A percentile compares a stretch with the other conserved stretches of the same genome.
Conservation (phyloP, 2,888 invertebrate species). For the Acronicta psi region DNA sequence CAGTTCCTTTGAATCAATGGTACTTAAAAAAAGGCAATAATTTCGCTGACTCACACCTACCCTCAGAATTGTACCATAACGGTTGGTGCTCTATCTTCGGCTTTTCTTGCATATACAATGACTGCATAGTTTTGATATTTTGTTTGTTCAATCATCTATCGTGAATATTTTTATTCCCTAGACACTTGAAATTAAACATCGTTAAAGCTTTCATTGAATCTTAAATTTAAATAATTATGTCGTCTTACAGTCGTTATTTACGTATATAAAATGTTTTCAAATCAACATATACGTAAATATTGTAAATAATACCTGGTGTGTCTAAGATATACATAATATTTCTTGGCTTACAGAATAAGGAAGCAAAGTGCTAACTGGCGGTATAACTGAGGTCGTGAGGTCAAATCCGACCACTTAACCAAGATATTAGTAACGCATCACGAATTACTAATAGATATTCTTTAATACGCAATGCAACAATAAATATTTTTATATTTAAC, state of each 20-base stretch:
- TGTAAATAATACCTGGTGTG: neutral
- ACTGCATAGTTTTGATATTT: slow-evolving; percentile 64
- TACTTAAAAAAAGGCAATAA: slow-evolving; percentile 79
- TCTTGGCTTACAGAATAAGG: slow-evolving; percentile 25
- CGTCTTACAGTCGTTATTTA: no score
- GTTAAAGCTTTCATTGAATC: neutral
- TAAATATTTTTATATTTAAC: neutral
- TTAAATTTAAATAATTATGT: no score
- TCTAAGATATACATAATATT: slow-evolving; percentile 3
- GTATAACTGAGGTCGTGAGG: slow-evolving; percentile 24
- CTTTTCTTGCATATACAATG: slow-evolving; percentile 58
- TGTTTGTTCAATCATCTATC: slow-evolving; percentile 45
- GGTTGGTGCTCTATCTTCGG: slow-evolving; percentile 70
- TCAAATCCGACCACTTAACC: slow-evolving; percentile 27
- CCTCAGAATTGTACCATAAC: slow-evolving; percentile 74
- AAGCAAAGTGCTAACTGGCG: slow-evolving; percentile 18
- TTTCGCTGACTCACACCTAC: slow-evolving; percentile 82
- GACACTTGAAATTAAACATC: neutral
- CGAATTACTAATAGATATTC: slow-evolving; percentile 14
- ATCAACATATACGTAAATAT: no score
- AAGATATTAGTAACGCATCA: slow-evolving; percentile 36
- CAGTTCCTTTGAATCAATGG: slow-evolving; percentile 81
- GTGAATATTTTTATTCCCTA: slow-evolving; percentile 14
- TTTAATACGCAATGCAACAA: neutral
- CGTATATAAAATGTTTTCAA: no score